Evolutionary conservation across 2,113 vertebrate genomes (phyloP), one percentile per base, ranked within the genome.

Genomic region (Mesocricetus auratus): DNA sequence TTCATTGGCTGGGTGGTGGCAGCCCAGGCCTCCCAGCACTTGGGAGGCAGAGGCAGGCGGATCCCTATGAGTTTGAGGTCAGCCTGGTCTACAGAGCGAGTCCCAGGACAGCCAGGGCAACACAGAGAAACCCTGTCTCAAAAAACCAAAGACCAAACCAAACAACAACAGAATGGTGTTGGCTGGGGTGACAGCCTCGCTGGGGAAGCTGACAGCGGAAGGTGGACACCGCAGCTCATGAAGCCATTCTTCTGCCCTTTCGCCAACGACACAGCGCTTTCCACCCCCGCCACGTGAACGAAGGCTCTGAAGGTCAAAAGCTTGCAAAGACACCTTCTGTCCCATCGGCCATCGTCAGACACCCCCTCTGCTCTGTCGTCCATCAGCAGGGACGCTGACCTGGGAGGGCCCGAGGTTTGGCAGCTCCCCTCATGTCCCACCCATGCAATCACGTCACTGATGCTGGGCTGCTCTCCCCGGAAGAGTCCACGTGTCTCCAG

Each of bases 371-470:
- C 47, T 53, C 16, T 82, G 31, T 64, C 60, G 53, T 66, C 77
- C 78, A 73, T 69, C 69, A 79, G 86, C 24, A 69, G 79, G 64
- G 26, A 31, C 42, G 69, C 62, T 78, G 53, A 29, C 50, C 13
- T 31, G 58, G 93, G 69, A n/a, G 53, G 12, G 33, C 16, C 92
- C 31, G 6, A 71, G 56, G 45, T 45, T 53, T 17, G 86, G 79
- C 36, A n/a, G 33, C 15, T 69, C 31, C 53, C 60, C 42, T 36
- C 19, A 11, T 16, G 4, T 9, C 45, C 64, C 19, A 0, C 29
- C 1, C 0, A 2, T 39, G 26, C 39, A 85, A 31, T 42, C 36
- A 22, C 1, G 10, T n/a, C 39, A 47, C 15, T 31, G 7, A 7
- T 47, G 56, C 5, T n/a, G n/a, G n/a, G 29, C 62, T 85, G 36